Base-by-base conservation (phyloP, 2,888 invertebrate genomes). In the Sinelater perroti region DNA sequence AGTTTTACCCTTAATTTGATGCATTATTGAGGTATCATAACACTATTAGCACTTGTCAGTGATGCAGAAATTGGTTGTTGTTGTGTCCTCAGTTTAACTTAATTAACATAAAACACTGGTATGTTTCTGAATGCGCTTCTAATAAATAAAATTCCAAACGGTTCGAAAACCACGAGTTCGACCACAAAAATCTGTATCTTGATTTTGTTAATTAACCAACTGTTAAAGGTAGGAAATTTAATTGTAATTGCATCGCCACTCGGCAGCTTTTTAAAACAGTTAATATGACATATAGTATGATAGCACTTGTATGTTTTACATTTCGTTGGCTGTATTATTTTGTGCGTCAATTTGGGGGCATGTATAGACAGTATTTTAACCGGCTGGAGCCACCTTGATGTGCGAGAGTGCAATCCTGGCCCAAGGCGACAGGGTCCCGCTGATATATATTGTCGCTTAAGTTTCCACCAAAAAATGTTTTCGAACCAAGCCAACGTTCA, bases 361-460 rank as follows among this genome's bases (percentile, higher is more conserved):
- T 67, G 70, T 71, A 71, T 67, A 69, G 65, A 68, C 70, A 66
- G 70, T 72, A 72, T 71, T 72, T 72, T 67, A 71, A 68, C 67
- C 65, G 66, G 67, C 65, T 67, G 65, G 61, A 66, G 70, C 69
- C 71, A 71, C 70, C 69, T 71, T 70, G 67, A 66, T 67, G 66
- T 66, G 65, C 67, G 62, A 61, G 67, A 66, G 69, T 67, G 66
- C 69, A 67, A 67, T 69, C 64, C 64, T 60, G 61, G 52, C 68
- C 62, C 44, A 45, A 36, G 67, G 70, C 69, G 65, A 67, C 68
- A 64, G 66, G 65, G 66, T 70, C 62, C 65, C 69, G 67, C 69
- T 70, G 47, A 67, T 69, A 68, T 69, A 71, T 72, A 72, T 70
- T 70, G 71, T 70, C 68, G 69, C 67, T 67, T 68, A 70, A 70